Percentiles rank a stretch among this genome's conserved stretches.
phyloP scores from a whole-genome alignment of 1,140 invertebrate genomes.

The Leptopilina clavipes region DNA sequence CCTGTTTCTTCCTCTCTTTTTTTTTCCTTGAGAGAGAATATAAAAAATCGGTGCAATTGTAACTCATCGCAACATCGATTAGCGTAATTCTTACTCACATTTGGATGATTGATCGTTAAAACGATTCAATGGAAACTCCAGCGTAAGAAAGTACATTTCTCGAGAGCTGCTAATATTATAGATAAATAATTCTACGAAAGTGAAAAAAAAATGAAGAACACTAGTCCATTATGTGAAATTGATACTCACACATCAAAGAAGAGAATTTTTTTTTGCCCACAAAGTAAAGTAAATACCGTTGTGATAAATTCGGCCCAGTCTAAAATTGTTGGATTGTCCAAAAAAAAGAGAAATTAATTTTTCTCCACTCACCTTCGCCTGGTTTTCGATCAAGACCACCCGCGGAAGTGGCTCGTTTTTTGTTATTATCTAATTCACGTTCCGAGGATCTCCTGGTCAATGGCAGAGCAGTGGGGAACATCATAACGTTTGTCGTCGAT shows the following conservation, averaged over 20 bases:
- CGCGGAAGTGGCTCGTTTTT: slow-evolving; percentile 87
- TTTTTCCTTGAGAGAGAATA: not conserved
- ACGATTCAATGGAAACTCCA: slow-evolving; percentile 27
- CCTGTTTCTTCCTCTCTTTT: not conserved
- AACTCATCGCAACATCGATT: slow-evolving; percentile 15
- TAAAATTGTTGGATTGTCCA: slow-evolving; percentile 17
- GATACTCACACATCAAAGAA: slow-evolving; percentile 38
- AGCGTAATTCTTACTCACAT: slow-evolving; percentile 31
- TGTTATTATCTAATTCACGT: slow-evolving; percentile 86
- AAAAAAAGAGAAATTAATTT: not conserved
- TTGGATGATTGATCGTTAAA: slow-evolving; percentile 16
- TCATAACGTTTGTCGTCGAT: slow-evolving; percentile 89
- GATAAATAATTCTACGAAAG: slow-evolving; percentile 1
- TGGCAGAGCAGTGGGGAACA: slow-evolving; percentile 81
- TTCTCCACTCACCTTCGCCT: slow-evolving; percentile 78
- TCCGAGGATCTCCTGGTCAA: slow-evolving; percentile 88
- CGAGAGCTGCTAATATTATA: slow-evolving; percentile 29
- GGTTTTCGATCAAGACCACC: slow-evolving; percentile 82
- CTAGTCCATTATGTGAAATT: slow-evolving; percentile 29
- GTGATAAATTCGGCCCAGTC: slow-evolving; percentile 53
- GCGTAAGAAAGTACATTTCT: slow-evolving; percentile 25
- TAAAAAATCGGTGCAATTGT: not conserved
- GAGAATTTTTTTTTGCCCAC: slow-evolving; percentile 15
- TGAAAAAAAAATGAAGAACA: not conserved
- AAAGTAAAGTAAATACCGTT: not conserved